Conservation (phyloP, 2,113 vertebrate genomes). For the Struthidea cinerea region DNA sequence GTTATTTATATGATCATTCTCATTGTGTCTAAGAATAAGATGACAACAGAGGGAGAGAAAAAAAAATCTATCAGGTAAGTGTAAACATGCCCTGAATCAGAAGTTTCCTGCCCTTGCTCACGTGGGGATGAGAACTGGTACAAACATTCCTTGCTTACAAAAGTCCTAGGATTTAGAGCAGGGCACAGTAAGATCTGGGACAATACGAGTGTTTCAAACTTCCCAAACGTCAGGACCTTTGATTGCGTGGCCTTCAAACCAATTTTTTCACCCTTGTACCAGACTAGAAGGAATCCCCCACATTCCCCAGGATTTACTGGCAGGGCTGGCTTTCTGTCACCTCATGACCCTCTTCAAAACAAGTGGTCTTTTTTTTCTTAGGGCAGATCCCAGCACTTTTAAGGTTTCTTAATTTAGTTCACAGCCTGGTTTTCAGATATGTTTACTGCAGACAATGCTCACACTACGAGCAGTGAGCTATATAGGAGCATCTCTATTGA, state of each 20-base stretch:
- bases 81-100: neutral
- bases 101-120: neutral
- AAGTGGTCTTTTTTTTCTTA: neutral
- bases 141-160: neutral
- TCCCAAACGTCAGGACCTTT: neutral
- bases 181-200: neutral
- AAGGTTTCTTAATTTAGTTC: neutral
- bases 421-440: neutral
- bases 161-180: neutral
- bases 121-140: fast-evolving
- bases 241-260: neutral
- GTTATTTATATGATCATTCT: neutral
- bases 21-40: neutral
- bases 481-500: neutral
- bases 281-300: neutral
- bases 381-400: neutral
- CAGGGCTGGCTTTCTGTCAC: neutral
- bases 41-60: neutral
- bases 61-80: neutral
- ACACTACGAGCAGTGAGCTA: neutral
- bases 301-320: neutral
- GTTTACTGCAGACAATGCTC: neutral
- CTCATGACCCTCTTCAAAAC: neutral
- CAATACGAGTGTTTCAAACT: neutral
- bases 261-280: neutral